phyloP scores from a whole-genome alignment of 2,888 invertebrate genomes.

The Pteria penguin region DNA sequence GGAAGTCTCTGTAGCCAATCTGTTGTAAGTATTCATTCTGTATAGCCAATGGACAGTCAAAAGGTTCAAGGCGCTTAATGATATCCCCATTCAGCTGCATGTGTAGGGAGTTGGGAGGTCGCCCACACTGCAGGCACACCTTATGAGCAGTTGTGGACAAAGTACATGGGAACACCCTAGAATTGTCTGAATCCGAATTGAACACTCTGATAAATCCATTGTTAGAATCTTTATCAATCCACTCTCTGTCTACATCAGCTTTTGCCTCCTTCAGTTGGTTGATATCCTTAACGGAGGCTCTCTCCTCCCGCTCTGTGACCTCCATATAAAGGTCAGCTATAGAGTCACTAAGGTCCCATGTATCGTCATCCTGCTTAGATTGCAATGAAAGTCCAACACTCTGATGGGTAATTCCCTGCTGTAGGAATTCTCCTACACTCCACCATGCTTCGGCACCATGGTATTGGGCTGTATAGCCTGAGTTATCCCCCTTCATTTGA shows the following conservation, averaged over 20 bases:
- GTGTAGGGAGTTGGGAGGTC: constrained; percentile 77
- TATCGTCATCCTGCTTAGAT: constrained; percentile 69
- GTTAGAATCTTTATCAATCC: constrained; percentile 74
- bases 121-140: constrained; percentile 76
- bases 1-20: constrained; percentile 77
- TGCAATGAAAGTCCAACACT: constrained; percentile 56
- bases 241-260: constrained; percentile 62
- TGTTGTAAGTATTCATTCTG: constrained; percentile 80
- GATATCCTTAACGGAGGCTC: constrained; percentile 6
- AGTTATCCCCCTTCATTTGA: constrained; percentile 17
- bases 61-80: constrained; percentile 77
- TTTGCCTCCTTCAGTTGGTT: constrained; percentile 21
- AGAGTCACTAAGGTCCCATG: constrained; percentile 79
- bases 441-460: constrained; percentile 71
- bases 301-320: constrained; percentile 58
- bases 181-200: constrained; percentile 69
- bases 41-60: constrained; percentile 79
- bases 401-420: constrained; percentile 63
- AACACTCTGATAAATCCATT: constrained; percentile 79
- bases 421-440: constrained; percentile 68
- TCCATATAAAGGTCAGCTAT: constrained; percentile 75
- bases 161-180: constrained; percentile 77
- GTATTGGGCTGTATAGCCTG: constrained; percentile 33
- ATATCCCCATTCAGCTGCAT: constrained; percentile 79
- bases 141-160: constrained; percentile 77